phyloP scores from a whole-genome alignment of 2,797 vertebrate genomes.

The Cossypha niveicapilla region DNA sequence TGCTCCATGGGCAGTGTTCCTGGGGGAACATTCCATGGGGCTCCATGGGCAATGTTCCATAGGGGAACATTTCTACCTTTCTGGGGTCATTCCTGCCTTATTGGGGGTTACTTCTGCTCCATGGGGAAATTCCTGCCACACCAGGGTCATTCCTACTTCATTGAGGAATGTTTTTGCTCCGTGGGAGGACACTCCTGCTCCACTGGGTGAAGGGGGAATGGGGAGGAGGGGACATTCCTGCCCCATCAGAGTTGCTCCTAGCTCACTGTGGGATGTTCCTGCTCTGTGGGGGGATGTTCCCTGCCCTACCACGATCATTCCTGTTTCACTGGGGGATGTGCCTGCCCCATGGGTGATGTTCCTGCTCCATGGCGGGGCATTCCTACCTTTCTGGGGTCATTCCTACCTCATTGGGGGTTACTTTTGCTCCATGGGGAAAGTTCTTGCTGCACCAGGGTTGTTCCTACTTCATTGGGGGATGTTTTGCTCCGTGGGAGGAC shows the following conservation, averaged over 20 bases:
- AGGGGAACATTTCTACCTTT: not conserved
- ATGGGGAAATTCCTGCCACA: not conserved
- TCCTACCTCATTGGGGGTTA: not conserved
- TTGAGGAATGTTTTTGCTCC: not conserved
- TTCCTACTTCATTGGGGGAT: not conserved
- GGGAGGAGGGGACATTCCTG: not conserved
- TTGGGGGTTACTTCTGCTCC: not conserved
- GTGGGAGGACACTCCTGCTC: rapidly evolving
- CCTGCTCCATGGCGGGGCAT: too few relatives aligned
- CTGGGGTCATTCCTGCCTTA: not conserved
- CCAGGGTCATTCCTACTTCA: rapidly evolving
- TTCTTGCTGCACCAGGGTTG: rapidly evolving
- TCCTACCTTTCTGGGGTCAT: not conserved
- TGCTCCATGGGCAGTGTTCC: not conserved
- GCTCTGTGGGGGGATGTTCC: too few relatives aligned
- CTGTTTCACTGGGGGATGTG: rapidly evolving
- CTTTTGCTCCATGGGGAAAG: not conserved
- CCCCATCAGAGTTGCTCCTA: not conserved
- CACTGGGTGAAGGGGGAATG: too few relatives aligned
- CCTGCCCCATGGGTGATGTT: too few relatives aligned
- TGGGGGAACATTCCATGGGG: too few relatives aligned
- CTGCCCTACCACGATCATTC: not conserved
- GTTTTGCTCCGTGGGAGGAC: not conserved
- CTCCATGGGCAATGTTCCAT: too few relatives aligned
- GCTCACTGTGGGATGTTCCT: not conserved